Percentiles rank a stretch among this genome's conserved stretches.
These are phyloP conservation scores for Holothuria scabra DNA, from an alignment of 53 echinoderm and acorn worm species.

Conservation along the genomic window DNA sequence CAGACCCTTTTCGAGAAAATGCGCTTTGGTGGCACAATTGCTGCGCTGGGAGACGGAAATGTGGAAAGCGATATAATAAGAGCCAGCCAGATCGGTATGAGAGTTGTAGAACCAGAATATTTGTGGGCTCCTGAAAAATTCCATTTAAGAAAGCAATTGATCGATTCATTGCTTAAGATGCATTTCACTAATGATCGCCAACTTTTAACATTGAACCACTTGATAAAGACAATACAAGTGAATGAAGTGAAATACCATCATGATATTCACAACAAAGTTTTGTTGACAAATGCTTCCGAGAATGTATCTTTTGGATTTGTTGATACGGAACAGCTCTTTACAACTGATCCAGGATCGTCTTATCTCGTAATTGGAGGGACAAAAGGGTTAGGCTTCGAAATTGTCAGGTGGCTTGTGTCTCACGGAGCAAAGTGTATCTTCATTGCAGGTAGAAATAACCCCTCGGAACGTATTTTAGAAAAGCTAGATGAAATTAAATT, in stretches of 20 bases:
- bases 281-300: neutral
- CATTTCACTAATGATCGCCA: neutral
- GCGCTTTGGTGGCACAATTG: neutral
- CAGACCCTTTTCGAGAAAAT: neutral
- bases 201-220: too few species aligned
- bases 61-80: neutral
- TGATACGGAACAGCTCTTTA: neutral
- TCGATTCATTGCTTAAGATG: constrained; percentile 10
- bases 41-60: neutral
- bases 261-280: too few species aligned
- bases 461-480: constrained; percentile 7
- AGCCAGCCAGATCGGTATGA: neutral
- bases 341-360: constrained; percentile 42
- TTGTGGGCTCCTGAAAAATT: neutral
- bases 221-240: neutral
- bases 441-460: constrained; percentile 49
- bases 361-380: constrained; percentile 78
- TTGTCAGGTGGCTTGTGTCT: constrained; percentile 64
- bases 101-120: neutral
- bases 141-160: neutral
- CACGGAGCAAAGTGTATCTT: constrained; percentile 62
- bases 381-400: constrained; percentile 65
- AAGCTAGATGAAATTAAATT: constrained; percentile 24
- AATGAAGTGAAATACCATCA: neutral
- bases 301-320: neutral